phyloP scores from a whole-genome alignment of 2,797 vertebrate genomes.

The Epinephelus coioides region DNA sequence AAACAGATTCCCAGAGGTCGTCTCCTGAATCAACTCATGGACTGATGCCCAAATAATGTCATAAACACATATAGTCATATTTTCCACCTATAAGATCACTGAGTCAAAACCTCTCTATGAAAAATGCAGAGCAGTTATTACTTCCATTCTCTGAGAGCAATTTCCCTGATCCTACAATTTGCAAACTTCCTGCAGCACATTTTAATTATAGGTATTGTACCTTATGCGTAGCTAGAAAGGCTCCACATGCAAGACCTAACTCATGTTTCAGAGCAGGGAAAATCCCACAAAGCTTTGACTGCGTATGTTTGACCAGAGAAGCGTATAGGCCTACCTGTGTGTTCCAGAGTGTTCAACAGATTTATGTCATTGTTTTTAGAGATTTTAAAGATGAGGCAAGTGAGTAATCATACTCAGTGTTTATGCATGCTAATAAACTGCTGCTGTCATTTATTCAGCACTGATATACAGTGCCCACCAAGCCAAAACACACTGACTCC shows the following conservation, averaged over 20 bases:
- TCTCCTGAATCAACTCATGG: background rate
- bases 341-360: background rate
- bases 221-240: slow-evolving; percentile 52
- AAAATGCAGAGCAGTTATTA: slow-evolving; percentile 58
- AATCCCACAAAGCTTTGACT: slow-evolving; percentile 80
- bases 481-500: background rate
- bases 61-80: slow-evolving; percentile 13
- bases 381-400: background rate
- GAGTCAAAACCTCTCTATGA: slow-evolving; percentile 28
- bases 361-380: slow-evolving; percentile 8
- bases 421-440: background rate
- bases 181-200: slow-evolving; percentile 75
- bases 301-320: slow-evolving; percentile 49
- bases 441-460: background rate
- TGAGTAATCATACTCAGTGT: background rate
- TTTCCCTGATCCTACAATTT: slow-evolving; percentile 71
- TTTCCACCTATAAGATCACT: slow-evolving; percentile 39
- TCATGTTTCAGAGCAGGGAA: slow-evolving; percentile 75
- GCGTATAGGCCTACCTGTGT: slow-evolving; percentile 20
- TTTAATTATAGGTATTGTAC: slow-evolving; percentile 81
- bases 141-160: slow-evolving; percentile 59
- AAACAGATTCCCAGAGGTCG: background rate
- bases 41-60: slow-evolving; percentile 7
- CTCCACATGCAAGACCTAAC: slow-evolving; percentile 72
- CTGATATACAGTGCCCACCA: background rate